A percentile compares a stretch with the other conserved stretches of the same genome.
Evolutionary conservation across 2,888 invertebrate species (phyloP).

Genomic region (Sesamia inferens): DNA sequence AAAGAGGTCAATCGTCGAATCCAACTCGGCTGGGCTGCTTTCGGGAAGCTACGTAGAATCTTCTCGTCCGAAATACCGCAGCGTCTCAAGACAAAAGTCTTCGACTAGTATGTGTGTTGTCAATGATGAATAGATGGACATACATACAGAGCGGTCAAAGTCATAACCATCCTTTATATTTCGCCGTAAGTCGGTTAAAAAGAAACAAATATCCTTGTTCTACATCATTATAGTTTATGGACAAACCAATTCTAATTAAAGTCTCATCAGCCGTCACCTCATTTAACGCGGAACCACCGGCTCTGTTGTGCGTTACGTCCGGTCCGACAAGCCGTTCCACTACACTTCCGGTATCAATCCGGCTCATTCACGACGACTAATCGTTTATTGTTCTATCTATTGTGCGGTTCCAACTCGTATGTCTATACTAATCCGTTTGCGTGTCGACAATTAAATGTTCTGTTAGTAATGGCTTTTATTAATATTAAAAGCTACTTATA

Average conservation of each 20-base stretch:
- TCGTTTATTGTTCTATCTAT: conserved; percentile 14
- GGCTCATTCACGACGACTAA: neutral
- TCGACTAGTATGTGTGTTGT: too few relatives aligned
- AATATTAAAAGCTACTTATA: neutral
- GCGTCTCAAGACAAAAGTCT: too few relatives aligned
- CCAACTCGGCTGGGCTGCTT: too few relatives aligned
- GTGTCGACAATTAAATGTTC: neutral
- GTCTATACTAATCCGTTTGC: neutral
- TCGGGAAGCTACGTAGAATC: too few relatives aligned
- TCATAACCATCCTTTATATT: too few relatives aligned
- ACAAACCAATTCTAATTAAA: neutral
- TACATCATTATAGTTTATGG: neutral
- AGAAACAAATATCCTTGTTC: too few relatives aligned
- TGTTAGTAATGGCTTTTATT: neutral
- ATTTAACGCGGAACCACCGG: neutral
- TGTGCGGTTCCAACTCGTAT: neutral
- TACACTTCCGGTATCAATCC: conserved; percentile 26
- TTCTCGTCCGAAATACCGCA: too few relatives aligned
- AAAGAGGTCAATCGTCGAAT: too few relatives aligned
- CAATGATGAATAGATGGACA: too few relatives aligned
- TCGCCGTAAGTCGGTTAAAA: too few relatives aligned
- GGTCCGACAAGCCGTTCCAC: conserved; percentile 5
- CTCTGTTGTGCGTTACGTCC: conserved; percentile 14
- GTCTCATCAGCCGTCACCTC: neutral
- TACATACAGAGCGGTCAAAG: too few relatives aligned